phyloP scores from a whole-genome alignment of 2,797 vertebrate species.

The Chloroceryle inda region DNA sequence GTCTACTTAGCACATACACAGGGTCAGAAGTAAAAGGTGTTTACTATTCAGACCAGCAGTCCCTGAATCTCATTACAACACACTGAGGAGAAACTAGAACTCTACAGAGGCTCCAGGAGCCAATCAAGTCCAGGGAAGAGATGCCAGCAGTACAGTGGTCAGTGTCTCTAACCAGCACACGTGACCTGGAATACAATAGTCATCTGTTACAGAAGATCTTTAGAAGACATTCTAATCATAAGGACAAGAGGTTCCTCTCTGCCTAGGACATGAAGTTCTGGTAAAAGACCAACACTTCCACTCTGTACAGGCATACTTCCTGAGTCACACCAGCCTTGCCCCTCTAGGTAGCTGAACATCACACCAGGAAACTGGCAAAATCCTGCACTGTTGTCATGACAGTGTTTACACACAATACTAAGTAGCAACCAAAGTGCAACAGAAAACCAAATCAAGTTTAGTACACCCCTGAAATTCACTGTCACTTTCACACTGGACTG shows the following conservation, averaged over 20 bases:
- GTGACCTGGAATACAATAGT: background rate
- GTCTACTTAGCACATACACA: background rate
- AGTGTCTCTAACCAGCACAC: background rate
- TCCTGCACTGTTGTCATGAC: accelerated
- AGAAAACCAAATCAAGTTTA: background rate
- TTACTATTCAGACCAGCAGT: background rate
- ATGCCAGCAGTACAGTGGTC: background rate
- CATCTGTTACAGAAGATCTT: background rate
- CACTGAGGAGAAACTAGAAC: background rate
- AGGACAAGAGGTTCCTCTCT: background rate
- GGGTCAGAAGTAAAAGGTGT: background rate
- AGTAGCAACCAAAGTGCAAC: background rate
- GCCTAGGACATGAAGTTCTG: background rate
- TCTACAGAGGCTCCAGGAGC: background rate
- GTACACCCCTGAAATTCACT: background rate
- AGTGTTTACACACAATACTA: background rate
- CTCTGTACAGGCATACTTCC: background rate
- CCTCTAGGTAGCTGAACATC: background rate
- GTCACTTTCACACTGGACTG: background rate
- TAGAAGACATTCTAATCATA: background rate
- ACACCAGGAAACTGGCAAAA: background rate
- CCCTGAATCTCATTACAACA: background rate
- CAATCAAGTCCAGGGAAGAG: background rate
- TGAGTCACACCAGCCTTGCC: background rate
- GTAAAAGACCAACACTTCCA: background rate